Evolutionary conservation across 2,113 vertebrate species (phyloP).

Genomic region (Macrotis lagotis): DNA sequence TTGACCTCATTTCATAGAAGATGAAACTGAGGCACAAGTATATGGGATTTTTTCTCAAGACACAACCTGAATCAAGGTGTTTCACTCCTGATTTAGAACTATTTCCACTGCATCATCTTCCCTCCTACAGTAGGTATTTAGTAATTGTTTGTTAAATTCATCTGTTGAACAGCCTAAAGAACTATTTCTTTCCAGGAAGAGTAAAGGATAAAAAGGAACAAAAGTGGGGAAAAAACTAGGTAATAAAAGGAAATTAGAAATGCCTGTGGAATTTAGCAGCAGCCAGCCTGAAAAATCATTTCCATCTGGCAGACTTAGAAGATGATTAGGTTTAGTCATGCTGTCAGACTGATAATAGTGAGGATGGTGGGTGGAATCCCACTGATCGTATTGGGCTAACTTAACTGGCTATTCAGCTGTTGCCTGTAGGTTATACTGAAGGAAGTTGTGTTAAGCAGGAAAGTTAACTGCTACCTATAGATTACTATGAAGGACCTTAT

Average conservation of each 20-base stretch:
- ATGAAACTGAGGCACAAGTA: background rate
- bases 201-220: background rate
- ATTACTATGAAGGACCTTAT: background rate
- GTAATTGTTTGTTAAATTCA: background rate
- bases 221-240: background rate
- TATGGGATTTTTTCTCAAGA: background rate
- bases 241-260: background rate
- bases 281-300: background rate
- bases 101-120: background rate
- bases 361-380: background rate
- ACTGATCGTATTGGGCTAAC: background rate
- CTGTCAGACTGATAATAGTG: background rate
- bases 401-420: background rate
- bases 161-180: background rate
- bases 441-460: background rate
- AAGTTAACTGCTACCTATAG: background rate
- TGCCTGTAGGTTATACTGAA: background rate
- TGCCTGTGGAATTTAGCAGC: background rate
- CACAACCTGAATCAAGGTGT: background rate
- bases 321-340: background rate
- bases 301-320: background rate
- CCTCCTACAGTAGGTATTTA: background rate
- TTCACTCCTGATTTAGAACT: background rate
- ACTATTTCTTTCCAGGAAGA: background rate
- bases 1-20: background rate